Evolutionary conservation across 2,888 invertebrate genomes (phyloP).

Genomic region (Acronicta aceris): DNA sequence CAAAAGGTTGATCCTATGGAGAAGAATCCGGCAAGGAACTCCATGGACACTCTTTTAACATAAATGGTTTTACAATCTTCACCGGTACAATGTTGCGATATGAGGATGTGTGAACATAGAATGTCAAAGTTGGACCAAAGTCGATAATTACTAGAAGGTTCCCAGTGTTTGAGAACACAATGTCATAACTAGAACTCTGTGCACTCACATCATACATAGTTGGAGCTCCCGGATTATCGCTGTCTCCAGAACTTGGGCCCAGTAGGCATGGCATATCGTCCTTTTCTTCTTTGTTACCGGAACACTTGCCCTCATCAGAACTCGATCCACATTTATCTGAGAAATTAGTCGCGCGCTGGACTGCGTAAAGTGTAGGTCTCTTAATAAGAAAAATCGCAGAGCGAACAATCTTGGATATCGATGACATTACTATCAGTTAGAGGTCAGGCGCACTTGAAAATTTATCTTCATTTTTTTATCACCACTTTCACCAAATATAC

Average conservation of each 20-base stretch:
- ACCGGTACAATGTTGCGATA: too few species aligned
- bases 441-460: background rate
- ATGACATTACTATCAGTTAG: conserved; percentile 23
- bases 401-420: conserved; percentile 3
- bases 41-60: too few species aligned
- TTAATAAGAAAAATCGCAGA: background rate
- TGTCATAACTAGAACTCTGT: background rate
- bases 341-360: background rate
- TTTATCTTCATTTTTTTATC: conserved; percentile 4
- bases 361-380: background rate
- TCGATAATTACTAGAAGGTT: too few species aligned
- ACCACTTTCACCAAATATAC: conserved; percentile 4
- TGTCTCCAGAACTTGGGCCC: conserved; percentile 6
- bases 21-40: too few species aligned
- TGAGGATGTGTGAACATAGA: too few species aligned
- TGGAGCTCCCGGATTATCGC: conserved; percentile 36
- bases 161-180: too few species aligned
- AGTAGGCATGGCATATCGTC: conserved; percentile 7
- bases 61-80: too few species aligned
- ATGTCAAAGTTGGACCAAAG: too few species aligned
- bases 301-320: background rate
- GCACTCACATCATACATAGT: conserved; percentile 64
- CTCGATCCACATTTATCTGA: background rate
- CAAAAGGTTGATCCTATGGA: too few species aligned
- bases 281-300: conserved; percentile 2